Percentiles rank a stretch among this genome's conserved stretches.
These are phyloP conservation scores for Lasioglossum vierecki DNA, from an alignment of 2,888 invertebrate genomes.

Conservation along the genomic window DNA sequence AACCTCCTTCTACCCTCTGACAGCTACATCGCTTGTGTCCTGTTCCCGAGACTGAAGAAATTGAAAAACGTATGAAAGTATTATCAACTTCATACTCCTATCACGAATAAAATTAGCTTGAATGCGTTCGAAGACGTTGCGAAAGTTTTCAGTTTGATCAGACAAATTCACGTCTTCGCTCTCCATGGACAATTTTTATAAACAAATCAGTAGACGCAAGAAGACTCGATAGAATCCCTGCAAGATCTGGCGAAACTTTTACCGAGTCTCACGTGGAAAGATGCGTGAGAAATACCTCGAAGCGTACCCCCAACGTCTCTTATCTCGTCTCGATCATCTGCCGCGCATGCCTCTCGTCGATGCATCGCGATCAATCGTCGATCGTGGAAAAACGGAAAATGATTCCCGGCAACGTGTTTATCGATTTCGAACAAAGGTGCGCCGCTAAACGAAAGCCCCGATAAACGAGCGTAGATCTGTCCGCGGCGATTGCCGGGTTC, in stretches of 20 bases:
- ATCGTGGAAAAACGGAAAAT: slow-evolving; percentile 54
- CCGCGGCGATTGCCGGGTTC: slow-evolving; percentile 57
- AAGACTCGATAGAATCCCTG: neutral
- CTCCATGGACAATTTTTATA: too few species aligned
- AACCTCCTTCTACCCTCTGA: too few species aligned
- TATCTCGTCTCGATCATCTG: slow-evolving; percentile 38
- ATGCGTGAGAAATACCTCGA: slow-evolving; percentile 39
- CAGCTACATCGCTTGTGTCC: too few species aligned
- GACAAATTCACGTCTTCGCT: too few species aligned
- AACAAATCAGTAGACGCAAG: neutral
- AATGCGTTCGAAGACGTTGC: too few species aligned
- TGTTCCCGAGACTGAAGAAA: too few species aligned
- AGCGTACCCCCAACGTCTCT: slow-evolving; percentile 34
- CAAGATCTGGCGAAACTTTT: neutral
- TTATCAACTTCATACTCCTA: too few species aligned
- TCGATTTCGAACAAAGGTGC: slow-evolving; percentile 67
- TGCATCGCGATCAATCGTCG: slow-evolving; percentile 35
- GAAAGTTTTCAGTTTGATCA: too few species aligned
- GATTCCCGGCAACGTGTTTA: slow-evolving; percentile 60
- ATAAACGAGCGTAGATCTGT: slow-evolving; percentile 62
- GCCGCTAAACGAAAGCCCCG: slow-evolving; percentile 48
- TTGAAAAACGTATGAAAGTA: too few species aligned
- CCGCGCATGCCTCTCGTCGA: slow-evolving; percentile 9
- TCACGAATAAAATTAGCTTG: too few species aligned
- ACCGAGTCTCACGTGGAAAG: slow-evolving; percentile 2